Evolutionary conservation across 2,113 vertebrate species (phyloP), one percentile per base, ranked within the genome.

Genomic region (Cisticola juncidis): DNA sequence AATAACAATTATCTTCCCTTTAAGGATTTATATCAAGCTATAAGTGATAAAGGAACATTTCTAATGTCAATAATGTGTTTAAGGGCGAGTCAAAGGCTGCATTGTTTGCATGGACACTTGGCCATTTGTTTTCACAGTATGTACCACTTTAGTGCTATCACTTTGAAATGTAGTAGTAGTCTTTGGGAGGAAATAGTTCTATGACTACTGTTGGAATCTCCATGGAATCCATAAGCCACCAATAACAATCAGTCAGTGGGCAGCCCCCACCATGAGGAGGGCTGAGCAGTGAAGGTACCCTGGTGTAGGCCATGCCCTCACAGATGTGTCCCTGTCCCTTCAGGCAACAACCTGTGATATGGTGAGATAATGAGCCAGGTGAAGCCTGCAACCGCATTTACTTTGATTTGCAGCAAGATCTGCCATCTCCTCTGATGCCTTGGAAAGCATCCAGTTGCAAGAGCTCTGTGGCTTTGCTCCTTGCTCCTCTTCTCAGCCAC

Each of bases 361-460:
- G 19, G 42, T 31, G 2, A 66, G 22, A 50, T 65, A 38, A 76
- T 38, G 8, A 83, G 18, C 21, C 28, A 31, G 45, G 16, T 65
- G 60, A 65, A 87, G 14, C 5, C 81, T 54, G 12, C 15, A 40
- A 35, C 29, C 38, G 19, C 22, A 36, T 57, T 42, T 62, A n/a
- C 9, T 79, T 23, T 64, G 26, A 47, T 81, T 73, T 92, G 44
- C 44, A 82, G 66, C 23, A 56, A 62, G 58, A 35, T 44, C 42
- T 85, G 28, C 20, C 35, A 8, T 12, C 6, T 80, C 16, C 25
- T 71, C 36, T 53, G 45, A 18, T 57, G 18, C 16, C 18, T 60
- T 0, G 0, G 57, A 54, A 76, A 68, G 1, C 21, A 25, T 42
- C 5, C 1, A 35, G 15, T 81, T 68, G 35, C 35, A 69, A 22